Evolutionary conservation across 1,140 invertebrate genomes (phyloP).

Genomic region (Zaprionus lachaisei): DNA sequence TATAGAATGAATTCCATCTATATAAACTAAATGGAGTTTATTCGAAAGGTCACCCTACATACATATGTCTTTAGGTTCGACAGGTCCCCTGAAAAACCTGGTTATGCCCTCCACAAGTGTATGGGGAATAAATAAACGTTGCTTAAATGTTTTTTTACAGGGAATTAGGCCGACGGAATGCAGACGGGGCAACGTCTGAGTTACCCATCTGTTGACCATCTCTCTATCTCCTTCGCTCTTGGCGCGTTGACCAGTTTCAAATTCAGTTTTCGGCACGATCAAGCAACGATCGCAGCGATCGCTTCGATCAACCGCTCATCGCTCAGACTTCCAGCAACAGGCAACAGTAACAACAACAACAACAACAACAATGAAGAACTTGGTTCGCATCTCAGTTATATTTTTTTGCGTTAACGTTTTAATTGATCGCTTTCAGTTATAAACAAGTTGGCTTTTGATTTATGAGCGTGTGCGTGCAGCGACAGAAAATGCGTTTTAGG

Average conservation of each 20-base stretch:
- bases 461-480: constrained; percentile 78
- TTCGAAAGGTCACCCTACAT: background rate
- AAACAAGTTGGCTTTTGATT: constrained; percentile 81
- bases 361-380: constrained; percentile 16
- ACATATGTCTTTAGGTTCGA: background rate
- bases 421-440: constrained; percentile 82
- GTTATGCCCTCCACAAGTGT: background rate
- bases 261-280: constrained; percentile 74
- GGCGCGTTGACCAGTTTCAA: constrained; percentile 59
- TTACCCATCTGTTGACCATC: constrained; percentile 13
- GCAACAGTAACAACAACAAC: constrained; percentile 1
- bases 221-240: background rate
- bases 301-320: constrained; percentile 66
- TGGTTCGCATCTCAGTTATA: constrained; percentile 52
- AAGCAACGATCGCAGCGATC: constrained; percentile 66
- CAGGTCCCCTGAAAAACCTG: background rate
- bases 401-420: constrained; percentile 82
- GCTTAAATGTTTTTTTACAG: constrained; percentile 52
- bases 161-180: constrained; percentile 74
- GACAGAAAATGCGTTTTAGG: constrained; percentile 76
- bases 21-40: background rate
- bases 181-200: constrained; percentile 22
- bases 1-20: background rate
- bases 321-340: constrained; percentile 32
- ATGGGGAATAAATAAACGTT: constrained; percentile 22